Percentiles rank a stretch among this genome's conserved stretches.
phyloP scores from a whole-genome alignment of 2,797 vertebrate genomes.

The Fistularia commersonii region DNA sequence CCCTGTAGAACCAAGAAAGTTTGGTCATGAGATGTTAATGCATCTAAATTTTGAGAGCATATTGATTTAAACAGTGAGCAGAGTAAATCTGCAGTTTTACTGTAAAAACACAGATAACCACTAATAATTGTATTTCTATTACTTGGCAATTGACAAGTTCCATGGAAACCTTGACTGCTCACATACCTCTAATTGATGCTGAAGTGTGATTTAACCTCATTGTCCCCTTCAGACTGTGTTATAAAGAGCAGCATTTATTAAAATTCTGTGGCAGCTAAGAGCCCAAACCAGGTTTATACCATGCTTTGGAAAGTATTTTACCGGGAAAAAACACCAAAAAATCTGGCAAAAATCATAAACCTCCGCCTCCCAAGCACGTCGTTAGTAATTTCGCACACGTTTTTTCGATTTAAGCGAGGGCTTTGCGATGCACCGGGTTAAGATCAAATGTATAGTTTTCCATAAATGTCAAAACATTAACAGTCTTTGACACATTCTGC shows the following conservation, averaged over 20 bases:
- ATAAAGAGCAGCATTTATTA: conserved; percentile 3
- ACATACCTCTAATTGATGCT: neutral
- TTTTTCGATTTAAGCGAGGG: conserved; percentile 51
- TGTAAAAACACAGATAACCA: too few species aligned
- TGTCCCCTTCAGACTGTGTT: neutral
- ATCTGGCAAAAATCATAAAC: conserved; percentile 20
- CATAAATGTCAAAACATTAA: conserved; percentile 63
- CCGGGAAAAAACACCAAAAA: conserved; percentile 34
- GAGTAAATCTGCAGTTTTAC: too few species aligned
- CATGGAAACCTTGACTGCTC: neutral
- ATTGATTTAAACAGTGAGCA: too few species aligned
- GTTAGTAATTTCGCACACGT: conserved; percentile 41
- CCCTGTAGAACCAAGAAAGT: too few species aligned
- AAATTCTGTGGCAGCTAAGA: too few species aligned
- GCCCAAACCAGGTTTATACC: neutral
- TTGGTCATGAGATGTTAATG: too few species aligned
- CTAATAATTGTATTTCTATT: too few species aligned
- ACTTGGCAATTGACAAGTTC: too few species aligned
- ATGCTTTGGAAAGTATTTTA: conserved; percentile 45
- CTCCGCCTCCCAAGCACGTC: conserved; percentile 17
- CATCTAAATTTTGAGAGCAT: too few species aligned
- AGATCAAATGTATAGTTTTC: conserved; percentile 60
- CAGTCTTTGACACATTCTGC: conserved; percentile 69
- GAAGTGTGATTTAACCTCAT: neutral
- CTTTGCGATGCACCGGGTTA: conserved; percentile 50